phyloP scores from a whole-genome alignment of 2,888 invertebrate species.

The Diarsia mendica region DNA sequence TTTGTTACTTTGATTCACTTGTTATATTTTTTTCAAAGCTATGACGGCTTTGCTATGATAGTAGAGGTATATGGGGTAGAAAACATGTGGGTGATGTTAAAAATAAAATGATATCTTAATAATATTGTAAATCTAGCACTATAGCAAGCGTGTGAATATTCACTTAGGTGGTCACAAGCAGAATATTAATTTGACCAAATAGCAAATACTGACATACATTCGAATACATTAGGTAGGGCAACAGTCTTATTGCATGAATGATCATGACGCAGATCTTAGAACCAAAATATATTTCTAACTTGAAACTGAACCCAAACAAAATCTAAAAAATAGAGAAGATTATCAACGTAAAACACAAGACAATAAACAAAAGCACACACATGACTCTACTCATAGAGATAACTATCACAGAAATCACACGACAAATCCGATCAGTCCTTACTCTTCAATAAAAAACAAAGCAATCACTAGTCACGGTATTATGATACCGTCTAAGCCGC shows the following conservation, averaged over 20 bases:
- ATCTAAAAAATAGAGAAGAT: neutral
- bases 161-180: neutral
- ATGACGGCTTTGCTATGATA: neutral
- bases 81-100: neutral
- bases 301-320: neutral
- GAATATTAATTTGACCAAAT: neutral
- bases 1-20: neutral
- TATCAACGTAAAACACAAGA: constrained; percentile 11
- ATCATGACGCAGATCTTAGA: neutral
- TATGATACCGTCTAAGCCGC: constrained; percentile 83
- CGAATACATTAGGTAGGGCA: neutral
- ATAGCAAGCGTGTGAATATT: neutral
- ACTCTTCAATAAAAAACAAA: constrained; percentile 69
- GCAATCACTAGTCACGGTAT: constrained; percentile 77
- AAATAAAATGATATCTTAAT: neutral
- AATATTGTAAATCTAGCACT: neutral
- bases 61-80: neutral
- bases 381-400: constrained; percentile 27
- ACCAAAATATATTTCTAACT: neutral
- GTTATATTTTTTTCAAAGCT: neutral
- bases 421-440: constrained; percentile 65
- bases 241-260: neutral
- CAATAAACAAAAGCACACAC: constrained; percentile 20
- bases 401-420: constrained; percentile 58
- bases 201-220: neutral